A percentile compares a stretch with the other conserved stretches of the same genome.
Conservation (phyloP, 2,113 vertebrate genomes). For the Thomomys bottae region DNA sequence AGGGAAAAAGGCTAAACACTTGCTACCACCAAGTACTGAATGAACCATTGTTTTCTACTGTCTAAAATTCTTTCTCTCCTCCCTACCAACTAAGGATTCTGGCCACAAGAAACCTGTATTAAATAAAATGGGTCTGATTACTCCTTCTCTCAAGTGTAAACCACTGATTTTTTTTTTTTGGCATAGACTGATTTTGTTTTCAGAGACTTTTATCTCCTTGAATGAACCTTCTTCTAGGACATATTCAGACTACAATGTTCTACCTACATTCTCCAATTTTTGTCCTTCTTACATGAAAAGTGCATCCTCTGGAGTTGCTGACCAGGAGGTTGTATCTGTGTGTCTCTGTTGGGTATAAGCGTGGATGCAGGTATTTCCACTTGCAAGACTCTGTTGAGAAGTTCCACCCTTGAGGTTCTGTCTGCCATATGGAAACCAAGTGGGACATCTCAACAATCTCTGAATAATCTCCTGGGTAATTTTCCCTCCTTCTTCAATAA, state of each 20-base stretch:
- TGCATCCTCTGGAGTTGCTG: neutral
- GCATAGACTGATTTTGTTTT: neutral
- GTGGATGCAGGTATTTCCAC: neutral
- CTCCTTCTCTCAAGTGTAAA: constrained; percentile 2
- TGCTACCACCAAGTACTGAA: constrained; percentile 51
- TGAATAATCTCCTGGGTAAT: neutral
- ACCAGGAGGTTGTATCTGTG: neutral
- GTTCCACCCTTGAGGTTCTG: neutral
- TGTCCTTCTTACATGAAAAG: neutral
- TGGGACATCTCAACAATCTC: neutral
- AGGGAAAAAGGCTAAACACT: constrained; percentile 12
- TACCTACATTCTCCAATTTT: neutral
- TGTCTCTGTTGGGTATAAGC: neutral
- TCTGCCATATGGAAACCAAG: neutral
- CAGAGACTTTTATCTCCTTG: neutral
- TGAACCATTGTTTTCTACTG: constrained; percentile 67
- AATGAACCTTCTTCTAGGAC: constrained; percentile 19
- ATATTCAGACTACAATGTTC: neutral
- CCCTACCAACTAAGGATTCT: neutral
- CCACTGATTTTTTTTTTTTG: neutral
- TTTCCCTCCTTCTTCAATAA: neutral
- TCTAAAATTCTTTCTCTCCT: neutral
- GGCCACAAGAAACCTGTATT: constrained; percentile 30
- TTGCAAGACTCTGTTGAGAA: neutral
- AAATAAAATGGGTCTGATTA: constrained; percentile 10